Base-by-base conservation (phyloP, 92 coral and sea anemone genomes). In the Muricea muricata region DNA sequence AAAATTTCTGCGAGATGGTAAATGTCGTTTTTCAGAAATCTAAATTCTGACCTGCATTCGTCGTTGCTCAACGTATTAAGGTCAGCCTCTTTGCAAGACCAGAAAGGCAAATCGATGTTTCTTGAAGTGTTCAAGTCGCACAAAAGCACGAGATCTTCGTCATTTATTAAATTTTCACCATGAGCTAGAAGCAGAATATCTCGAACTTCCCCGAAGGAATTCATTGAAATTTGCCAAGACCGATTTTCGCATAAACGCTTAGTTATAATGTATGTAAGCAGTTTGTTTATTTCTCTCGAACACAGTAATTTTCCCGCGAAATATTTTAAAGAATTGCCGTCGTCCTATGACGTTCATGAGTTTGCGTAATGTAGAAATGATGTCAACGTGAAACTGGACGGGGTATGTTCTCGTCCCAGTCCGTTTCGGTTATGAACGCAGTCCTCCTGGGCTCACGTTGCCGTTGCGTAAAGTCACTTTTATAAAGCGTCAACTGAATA, bases 71-170 rank as follows among this genome's bases (percentile, higher is more conserved):
- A 0, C 31, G 13, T 72, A 35, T 42, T 26, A 7, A 6, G 78
- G 54, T n/a, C 46, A 72, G 18, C 3, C 73, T 66, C 50, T 50
- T 86, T 81, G 75, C 73, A 91, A 79, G 80, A 79, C 90, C 91
- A 88, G 60, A 63, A 80, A 48, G 91, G 87, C 81, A 84, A 84
- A 25, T 88, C 90, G 7, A 88, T 86, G 45, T 87, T 84, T 69
- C 29, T 84, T 60, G 91, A 87, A n/a, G 67, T 86, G 78, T 61
- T 35, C 31, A 35, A 26, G n/a, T n/a, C n/a, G n/a, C n/a, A n/a
- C n/a, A n/a, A n/a, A n/a, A n/a, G n/a, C n/a, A n/a, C n/a, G n/a
- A 75, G 79, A 61, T 84, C 85, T 31, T 80, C 81, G 2, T 73
- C 87, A 35, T 86, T 81, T 33, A 86, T 89, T 47, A 85, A 50